Evolutionary conservation across 2,888 invertebrate genomes (phyloP).

Genomic region (Thecophora atra): DNA sequence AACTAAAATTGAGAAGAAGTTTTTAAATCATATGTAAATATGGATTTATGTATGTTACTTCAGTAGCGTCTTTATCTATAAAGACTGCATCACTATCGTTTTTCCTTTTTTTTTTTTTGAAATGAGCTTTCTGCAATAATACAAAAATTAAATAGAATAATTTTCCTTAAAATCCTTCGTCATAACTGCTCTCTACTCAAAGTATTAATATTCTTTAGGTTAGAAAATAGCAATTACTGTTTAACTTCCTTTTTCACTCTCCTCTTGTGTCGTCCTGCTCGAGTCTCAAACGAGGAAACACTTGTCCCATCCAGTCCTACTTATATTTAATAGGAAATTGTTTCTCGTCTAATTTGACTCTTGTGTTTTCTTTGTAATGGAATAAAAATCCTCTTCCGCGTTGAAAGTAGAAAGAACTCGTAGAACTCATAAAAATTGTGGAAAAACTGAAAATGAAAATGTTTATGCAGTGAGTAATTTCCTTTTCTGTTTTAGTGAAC

Average conservation of each 20-base stretch:
- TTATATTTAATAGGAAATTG: neutral
- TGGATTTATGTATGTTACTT: no score
- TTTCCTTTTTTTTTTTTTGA: no score
- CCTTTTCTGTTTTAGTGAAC: conserved; percentile 11
- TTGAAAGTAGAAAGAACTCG: conserved; percentile 32
- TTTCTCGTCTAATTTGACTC: neutral
- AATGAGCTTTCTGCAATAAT: no score
- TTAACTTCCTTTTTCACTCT: neutral
- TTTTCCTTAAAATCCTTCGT: no score
- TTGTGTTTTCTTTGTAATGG: conserved; percentile 36
- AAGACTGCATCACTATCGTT: no score
- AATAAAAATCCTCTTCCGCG: conserved; percentile 46
- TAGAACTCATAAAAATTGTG: neutral
- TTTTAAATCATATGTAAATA: no score
- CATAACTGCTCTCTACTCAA: neutral
- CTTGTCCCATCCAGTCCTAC: conserved; percentile 26
- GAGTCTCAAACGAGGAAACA: conserved; percentile 37
- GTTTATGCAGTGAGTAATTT: conserved; percentile 46
- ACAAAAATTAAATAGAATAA: no score
- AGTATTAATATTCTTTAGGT: neutral
- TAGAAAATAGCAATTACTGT: neutral
- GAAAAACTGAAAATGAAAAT: conserved; percentile 15
- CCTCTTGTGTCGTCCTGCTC: conserved; percentile 1
- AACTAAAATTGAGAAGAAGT: no score
- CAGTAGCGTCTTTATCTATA: no score